Percentiles rank a stretch among this genome's conserved stretches.
phyloP scores from a whole-genome alignment of 2,797 vertebrate species.

The Fistularia commersonii region DNA sequence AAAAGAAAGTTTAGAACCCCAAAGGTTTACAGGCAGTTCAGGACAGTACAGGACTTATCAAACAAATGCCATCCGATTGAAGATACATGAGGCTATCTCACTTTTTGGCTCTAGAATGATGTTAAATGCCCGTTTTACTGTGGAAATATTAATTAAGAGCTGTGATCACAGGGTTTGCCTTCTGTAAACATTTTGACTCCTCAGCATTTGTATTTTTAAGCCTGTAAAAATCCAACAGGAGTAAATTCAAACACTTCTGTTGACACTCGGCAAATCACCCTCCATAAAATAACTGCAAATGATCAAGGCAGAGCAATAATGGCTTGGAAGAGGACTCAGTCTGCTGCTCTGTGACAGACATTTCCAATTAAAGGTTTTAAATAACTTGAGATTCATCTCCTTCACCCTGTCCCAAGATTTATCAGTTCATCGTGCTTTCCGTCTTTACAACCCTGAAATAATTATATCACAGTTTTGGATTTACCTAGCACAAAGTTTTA shows the following conservation, averaged over 20 bases:
- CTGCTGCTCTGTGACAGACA: constrained; percentile 71
- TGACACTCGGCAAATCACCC: constrained; percentile 56
- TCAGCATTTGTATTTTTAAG: constrained; percentile 38
- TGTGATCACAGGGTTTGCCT: constrained; percentile 48
- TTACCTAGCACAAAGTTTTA: constrained; percentile 9
- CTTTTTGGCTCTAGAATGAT: neutral
- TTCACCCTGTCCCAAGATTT: constrained; percentile 55
- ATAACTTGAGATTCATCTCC: constrained; percentile 72
- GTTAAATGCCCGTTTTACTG: constrained; percentile 17
- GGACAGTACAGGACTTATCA: constrained; percentile 23
- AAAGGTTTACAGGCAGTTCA: constrained; percentile 15
- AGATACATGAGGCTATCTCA: no score
- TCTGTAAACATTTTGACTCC: constrained; percentile 26
- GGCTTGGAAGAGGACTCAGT: constrained; percentile 46
- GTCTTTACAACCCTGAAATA: constrained; percentile 62
- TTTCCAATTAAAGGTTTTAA: constrained; percentile 78
- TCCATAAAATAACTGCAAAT: constrained; percentile 62
- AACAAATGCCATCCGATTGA: constrained; percentile 1
- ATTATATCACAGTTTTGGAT: constrained; percentile 60
- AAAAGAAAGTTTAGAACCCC: constrained; percentile 23
- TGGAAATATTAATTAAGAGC: constrained; percentile 23
- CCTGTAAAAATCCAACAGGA: constrained; percentile 34
- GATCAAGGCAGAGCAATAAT: constrained; percentile 66
- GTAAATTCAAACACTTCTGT: constrained; percentile 49
- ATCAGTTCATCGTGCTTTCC: constrained; percentile 63